Evolutionary conservation across 2,797 vertebrate species (phyloP), one percentile per base, ranked within the genome.

Genomic region (Anguilla anguilla): DNA sequence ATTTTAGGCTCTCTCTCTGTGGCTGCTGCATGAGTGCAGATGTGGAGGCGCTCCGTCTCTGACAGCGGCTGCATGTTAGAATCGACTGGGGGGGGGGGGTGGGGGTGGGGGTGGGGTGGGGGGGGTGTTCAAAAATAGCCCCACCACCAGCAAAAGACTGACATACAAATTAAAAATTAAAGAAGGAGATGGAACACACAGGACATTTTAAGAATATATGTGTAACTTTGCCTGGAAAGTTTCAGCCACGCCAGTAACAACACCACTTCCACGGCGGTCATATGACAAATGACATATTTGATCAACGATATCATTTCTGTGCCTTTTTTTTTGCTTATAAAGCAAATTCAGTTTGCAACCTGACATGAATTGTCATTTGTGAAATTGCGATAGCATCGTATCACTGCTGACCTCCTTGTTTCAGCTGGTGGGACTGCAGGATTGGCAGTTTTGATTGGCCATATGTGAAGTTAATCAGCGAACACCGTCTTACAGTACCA

Each of bases 101-200:
- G 53, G 28, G 28, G 6, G n/a, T n/a, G 28, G 13, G 51, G 22
- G 82, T 7, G 83, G 17, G 31, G 19, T 55, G 69, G 53, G 83
- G 90, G 90, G 90, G 90, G 85, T 92, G 90, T 91, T 86, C 43
- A n/a, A 74, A 82, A 77, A 87, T 84, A 88, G 88, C 82, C 74
- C 74, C 74, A 79, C 35, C 74, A 43, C 39, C 17, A 43, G 64
- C 64, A 25, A 43, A 79, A 79, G 35, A 79, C 17, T 79, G 74
- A 79, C 74, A 79, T 1, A n/a, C 64, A 67, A 67, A 57, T 57
- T 57, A 72, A 31, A 31, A 79, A 79, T 79, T 19, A 22, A 79
- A 39, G 31, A 39, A 39, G 13, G 74, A 79, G 35, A 79, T 39
- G 6, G 35, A 57, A 57, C 13, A 39, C 13, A 43, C 39, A 43